Evolutionary conservation across 2,888 invertebrate species (phyloP).

Genomic region (Pherbina coryleti): DNA sequence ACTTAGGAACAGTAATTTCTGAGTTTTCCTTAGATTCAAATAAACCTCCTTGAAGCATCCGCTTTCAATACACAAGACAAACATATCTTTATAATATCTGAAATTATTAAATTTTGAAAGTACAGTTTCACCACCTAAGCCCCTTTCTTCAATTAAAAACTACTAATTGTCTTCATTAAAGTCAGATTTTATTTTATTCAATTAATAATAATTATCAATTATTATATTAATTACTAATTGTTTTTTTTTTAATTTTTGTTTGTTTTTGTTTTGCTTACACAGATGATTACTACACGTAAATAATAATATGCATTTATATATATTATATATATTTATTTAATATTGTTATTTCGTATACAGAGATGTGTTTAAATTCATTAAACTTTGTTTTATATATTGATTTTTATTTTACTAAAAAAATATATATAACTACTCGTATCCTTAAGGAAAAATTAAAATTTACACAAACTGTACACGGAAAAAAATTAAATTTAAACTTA

Average conservation of each 20-base stretch:
- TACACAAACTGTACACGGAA: constrained; percentile 24
- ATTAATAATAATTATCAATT: constrained; percentile 12
- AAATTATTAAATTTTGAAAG: too few relatives aligned
- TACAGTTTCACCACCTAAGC: too few relatives aligned
- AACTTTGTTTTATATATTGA: not conserved
- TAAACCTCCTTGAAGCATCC: too few relatives aligned
- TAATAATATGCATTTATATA: constrained; percentile 18
- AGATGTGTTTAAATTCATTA: constrained; percentile 21
- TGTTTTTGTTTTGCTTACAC: too few relatives aligned
- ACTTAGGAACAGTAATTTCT: too few relatives aligned
- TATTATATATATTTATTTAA: constrained; percentile 5
- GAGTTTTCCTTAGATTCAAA: too few relatives aligned
- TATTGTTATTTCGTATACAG: constrained; percentile 34
- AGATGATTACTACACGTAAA: constrained; percentile 27
- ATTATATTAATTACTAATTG: not conserved
- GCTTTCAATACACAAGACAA: too few relatives aligned
- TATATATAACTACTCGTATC: not conserved
- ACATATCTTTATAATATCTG: too few relatives aligned
- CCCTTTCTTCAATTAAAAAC: too few relatives aligned
- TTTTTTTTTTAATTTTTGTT: constrained; percentile 13
- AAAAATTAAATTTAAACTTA: not conserved
- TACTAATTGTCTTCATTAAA: not conserved
- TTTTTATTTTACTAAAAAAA: too few relatives aligned
- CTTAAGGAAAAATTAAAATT: not conserved
- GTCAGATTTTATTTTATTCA: constrained; percentile 1